Base-by-base conservation (phyloP, 2,113 vertebrate species). In the Sarotherodon lohbergeri region DNA sequence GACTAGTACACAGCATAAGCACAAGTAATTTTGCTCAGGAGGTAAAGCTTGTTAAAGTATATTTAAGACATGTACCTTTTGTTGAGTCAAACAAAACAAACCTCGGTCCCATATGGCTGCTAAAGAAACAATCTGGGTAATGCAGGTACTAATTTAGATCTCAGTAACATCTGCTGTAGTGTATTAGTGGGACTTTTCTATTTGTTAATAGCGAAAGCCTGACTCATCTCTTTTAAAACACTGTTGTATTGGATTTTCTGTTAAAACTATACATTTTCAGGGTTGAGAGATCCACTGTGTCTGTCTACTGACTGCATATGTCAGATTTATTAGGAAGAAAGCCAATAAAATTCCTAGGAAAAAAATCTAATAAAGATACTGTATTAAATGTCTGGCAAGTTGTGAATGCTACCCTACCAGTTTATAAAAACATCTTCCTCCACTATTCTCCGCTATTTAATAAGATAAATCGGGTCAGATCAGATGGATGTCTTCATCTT, bases 71-170 rank as follows among this genome's bases (percentile, higher is more conserved):
- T 91, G 79, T 86, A 73, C 24, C 81, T 13, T 87, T 86, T 85
- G 86, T 57, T 87, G 85, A 88, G 57, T 91, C 61, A 48, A 85
- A 71, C 6, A n/a, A 91, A 88, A 89, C 52, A 85, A 66, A 55
- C 68, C 73, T 57, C 34, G 4, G 59, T 83, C 81, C 71, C 48
- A 89, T 90, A 90, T 91, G 88, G 85, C 55, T 90, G 57, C 59
- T 57, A 73, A 83, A 84, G 88, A 82, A 88, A 68, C 88, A 57
- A 78, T 92, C 82, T 91, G 90, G 86, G 41, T 86, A 76, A 82
- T 78, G 57, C 88, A 90, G 90, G 90, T 90, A 66, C 73, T 90
- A 34, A 90, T 89, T 92, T 90, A 55, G 52, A 83, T 39, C 68
- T 82, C 22, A 29, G 85, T 83, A 50, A 68, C 86, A 86, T 91